A percentile compares a stretch with the other conserved stretches of the same genome.
Conservation (phyloP, 2,797 vertebrate species). For the Hemibagrus guttatus region DNA sequence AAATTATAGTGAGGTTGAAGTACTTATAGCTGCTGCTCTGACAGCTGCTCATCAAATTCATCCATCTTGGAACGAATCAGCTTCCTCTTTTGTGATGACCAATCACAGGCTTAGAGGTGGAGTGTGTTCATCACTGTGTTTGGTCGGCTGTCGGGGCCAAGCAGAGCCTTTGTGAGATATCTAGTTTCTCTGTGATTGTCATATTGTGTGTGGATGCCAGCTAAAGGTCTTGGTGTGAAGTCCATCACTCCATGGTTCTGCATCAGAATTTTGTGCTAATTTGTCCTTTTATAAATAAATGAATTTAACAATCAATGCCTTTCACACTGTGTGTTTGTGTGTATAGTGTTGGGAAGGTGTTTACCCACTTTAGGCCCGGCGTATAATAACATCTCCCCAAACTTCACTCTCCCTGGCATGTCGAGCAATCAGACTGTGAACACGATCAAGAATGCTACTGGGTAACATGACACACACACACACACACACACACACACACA, state of each 20-base stretch:
- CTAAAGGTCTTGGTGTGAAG: too few relatives aligned
- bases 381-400: background rate
- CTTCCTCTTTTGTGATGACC: background rate
- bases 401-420: slow-evolving; percentile 62
- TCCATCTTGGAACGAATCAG: background rate
- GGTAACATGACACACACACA: slow-evolving; percentile 64
- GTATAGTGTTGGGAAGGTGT: slow-evolving; percentile 81
- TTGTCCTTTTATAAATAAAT: too few relatives aligned
- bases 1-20: background rate
- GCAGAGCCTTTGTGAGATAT: background rate
- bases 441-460: slow-evolving; percentile 69
- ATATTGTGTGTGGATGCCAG: background rate
- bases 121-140: background rate
- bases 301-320: background rate
- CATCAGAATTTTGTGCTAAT: background rate
- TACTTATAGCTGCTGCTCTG: background rate
- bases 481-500: too few relatives aligned
- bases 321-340: background rate
- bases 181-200: background rate
- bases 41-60: too few relatives aligned
- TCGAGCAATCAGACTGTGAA: slow-evolving; percentile 58
- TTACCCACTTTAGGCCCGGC: slow-evolving; percentile 62
- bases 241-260: background rate
- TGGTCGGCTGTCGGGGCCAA: background rate
- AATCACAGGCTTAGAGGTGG: background rate